Evolutionary conservation across 2,113 vertebrate species (phyloP).

Genomic region (Anoplopoma fimbria): DNA sequence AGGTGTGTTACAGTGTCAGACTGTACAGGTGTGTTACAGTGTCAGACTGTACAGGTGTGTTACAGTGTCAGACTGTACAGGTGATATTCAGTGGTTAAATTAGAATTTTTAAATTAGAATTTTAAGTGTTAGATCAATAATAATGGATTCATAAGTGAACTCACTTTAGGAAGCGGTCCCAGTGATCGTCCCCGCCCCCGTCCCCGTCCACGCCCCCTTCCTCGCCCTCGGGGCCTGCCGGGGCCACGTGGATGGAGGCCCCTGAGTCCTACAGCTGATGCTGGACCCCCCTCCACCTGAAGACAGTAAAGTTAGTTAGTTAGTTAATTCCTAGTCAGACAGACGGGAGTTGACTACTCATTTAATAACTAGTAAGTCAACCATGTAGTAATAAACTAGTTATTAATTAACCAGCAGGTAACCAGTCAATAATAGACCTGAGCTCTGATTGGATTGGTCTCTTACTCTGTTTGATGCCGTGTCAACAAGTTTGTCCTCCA

Average conservation of each 20-base stretch:
- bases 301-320: not conserved
- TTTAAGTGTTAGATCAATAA: too few species aligned
- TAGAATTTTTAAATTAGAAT: too few species aligned
- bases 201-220: constrained; percentile 71
- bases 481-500: constrained; percentile 34
- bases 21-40: too few species aligned
- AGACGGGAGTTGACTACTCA: not conserved
- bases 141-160: not conserved
- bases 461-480: constrained; percentile 51
- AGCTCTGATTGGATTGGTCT: constrained; percentile 20
- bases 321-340: not conserved
- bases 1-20: not conserved
- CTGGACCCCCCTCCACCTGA: constrained; percentile 56
- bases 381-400: not conserved
- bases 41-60: not conserved
- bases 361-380: not conserved
- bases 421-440: not conserved
- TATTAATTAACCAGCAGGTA: not conserved
- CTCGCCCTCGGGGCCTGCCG: constrained; percentile 79
- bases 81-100: not conserved
- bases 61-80: too few species aligned
- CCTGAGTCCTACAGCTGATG: constrained; percentile 55
- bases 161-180: constrained; percentile 77
- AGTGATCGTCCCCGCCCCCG: constrained; percentile 75
- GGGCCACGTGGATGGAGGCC: constrained; percentile 77